phyloP scores from a whole-genome alignment of 2,797 vertebrate genomes.

The Sebastes alutus region DNA sequence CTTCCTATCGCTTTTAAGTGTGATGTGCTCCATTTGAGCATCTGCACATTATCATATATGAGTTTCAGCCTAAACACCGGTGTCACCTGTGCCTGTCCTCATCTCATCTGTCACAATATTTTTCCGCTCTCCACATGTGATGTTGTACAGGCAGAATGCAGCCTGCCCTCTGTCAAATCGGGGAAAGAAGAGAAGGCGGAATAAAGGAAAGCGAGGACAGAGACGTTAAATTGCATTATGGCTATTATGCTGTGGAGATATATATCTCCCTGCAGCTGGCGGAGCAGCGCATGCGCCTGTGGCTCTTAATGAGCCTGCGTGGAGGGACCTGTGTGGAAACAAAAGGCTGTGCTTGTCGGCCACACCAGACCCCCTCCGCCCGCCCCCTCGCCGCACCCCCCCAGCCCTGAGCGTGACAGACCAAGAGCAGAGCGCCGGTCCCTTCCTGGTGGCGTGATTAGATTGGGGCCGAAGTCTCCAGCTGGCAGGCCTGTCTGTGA shows the following conservation, averaged over 20 bases:
- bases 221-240: slow-evolving; percentile 75
- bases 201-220: slow-evolving; percentile 53
- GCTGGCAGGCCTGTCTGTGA: slow-evolving; percentile 99
- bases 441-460: slow-evolving; percentile 98
- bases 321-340: slow-evolving; percentile 81
- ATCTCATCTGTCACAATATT: slow-evolving; percentile 73
- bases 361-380: slow-evolving; percentile 65
- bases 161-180: slow-evolving; percentile 70
- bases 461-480: slow-evolving; percentile 99
- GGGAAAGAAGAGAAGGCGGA: slow-evolving; percentile 28
- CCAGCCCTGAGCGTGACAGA: slow-evolving; percentile 83
- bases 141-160: slow-evolving; percentile 50
- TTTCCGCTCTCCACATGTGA: slow-evolving; percentile 51
- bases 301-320: slow-evolving; percentile 76
- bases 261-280: slow-evolving; percentile 68
- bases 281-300: slow-evolving; percentile 73
- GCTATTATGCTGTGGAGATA: slow-evolving; percentile 62
- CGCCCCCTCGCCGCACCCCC: slow-evolving; percentile 63
- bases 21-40: slow-evolving; percentile 53
- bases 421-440: slow-evolving; percentile 87
- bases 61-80: slow-evolving; percentile 70
- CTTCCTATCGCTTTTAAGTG: slow-evolving; percentile 50
- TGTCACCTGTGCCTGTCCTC: slow-evolving; percentile 75
- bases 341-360: slow-evolving; percentile 86
- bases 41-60: slow-evolving; percentile 64